Evolutionary conservation across 2,888 invertebrate species (phyloP), one percentile per base, ranked within the genome.

Genomic region (Melanophora roralis): DNA sequence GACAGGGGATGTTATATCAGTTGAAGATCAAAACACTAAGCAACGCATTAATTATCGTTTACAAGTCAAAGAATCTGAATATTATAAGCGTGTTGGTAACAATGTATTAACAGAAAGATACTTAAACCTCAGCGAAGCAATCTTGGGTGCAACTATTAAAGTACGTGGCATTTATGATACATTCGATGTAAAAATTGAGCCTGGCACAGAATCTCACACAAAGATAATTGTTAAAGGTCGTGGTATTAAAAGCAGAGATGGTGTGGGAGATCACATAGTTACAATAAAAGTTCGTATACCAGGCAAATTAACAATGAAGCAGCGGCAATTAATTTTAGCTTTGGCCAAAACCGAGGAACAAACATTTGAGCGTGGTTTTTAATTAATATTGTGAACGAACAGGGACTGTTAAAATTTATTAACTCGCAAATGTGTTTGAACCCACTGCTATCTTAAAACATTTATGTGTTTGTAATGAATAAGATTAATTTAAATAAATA

Each of bases 231-330:
- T 89, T 2, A 85, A 84, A 5, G 86, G 86, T 7, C 88, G 87
- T 67, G 89, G 89, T 1, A 85, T 89, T 2, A 84, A 84, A 1
- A 72, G 83, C 0, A 81, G 78, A 2, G 83, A 85, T 0, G 83
- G 78, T 1, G 53, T 84, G 4, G 89, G 89, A 2, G 86, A 88
- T 75, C 89, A 89, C 60, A 85, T 88, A 2, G 82, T 89, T 0
- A 86, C 84, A 0, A 72, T 89, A 0, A 88, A 87, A 75, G 84
- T 89, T n/a, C 86, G 86, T 2, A 86, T 89, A 34, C 89, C 89
- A 0, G 83, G 83, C 6, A 84, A 79, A 49, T 59, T 89, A n/a
- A 86, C 86, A 0, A 83, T 86, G 47, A 89, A 89, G 60, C 89
- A 89, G 36, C 85, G 89, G 6, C 88, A 88, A 27, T 80, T 89